Base-by-base conservation (phyloP, 2,113 vertebrate species). In the Malurus elegans region DNA sequence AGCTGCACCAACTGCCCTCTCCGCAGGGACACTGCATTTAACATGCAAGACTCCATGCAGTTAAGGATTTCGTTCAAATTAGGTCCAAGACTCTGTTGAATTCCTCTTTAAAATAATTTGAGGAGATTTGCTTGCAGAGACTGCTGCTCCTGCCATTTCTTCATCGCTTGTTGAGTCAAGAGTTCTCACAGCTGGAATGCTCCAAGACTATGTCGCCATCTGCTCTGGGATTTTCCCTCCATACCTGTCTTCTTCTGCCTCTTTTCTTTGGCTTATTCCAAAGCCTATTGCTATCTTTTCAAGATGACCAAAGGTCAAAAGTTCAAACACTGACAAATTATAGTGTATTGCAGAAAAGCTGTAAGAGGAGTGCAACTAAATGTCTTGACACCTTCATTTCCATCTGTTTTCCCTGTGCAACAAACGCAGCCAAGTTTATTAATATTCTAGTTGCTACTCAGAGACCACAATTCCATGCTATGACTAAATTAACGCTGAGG, bases 191-290 rank as follows among this genome's bases (percentile, higher is more conserved):
- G 36, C 24, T 91, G 51, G 54, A 82, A 82, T 0, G 1, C 14
- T 47, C 10, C 1, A 1, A 69, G 58, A 23, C 38, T 5, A 1
- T 1, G 13, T 12, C 26, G 2, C 15, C 64, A 45, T 42, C 31
- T 85, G 45, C 29, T 72, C 12, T 29, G 34, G 18, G 16, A 79
- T 79, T 58, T 86, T 60, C 31, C 36, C 13, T 76, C 44, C 32
- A 13, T 16, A n/a, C 2, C 23, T 79, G 10, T 40, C 34, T 76
- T 18, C 18, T 81, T 75, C 58, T 95, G 9, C 3, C 19, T 26
- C 34, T 78, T 78, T 82, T 11, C 60, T 48, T 36, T 0, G 0
- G 14, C 25, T 74, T 65, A 38, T 76, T 86, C 48, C 53, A 78
- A 82, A 87, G 19, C 11, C 32, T 79, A 20, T 48, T 60, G 17